Percentiles rank a stretch among this genome's conserved stretches.
phyloP scores from a whole-genome alignment of 2,888 invertebrate species.

The Tetramorium bicarinatum region DNA sequence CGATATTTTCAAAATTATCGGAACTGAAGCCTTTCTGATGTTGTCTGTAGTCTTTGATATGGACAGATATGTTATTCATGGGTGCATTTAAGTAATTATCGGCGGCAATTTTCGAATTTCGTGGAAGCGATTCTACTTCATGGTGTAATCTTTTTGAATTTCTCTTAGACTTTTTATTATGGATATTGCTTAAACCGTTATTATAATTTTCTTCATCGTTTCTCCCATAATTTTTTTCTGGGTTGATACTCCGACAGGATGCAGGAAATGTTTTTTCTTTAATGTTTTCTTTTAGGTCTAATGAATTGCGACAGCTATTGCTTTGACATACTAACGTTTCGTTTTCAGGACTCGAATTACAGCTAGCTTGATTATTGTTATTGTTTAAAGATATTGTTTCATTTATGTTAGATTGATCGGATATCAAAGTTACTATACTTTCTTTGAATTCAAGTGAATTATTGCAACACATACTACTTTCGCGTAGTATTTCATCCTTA shows the following conservation, averaged over 20 bases:
- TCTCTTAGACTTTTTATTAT: not conserved
- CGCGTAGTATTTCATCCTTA: not conserved
- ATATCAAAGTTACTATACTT: not conserved
- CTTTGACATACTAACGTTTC: not conserved
- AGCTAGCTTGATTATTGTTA: not conserved
- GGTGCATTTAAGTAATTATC: not conserved
- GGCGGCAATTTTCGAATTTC: not conserved
- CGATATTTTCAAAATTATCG: slow-evolving; percentile 4
- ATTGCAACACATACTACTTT: not conserved
- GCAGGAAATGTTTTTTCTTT: not conserved
- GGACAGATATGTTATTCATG: not conserved
- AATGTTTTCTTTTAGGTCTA: not conserved
- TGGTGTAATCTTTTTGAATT: not conserved
- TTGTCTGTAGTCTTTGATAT: not conserved
- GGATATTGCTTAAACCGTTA: not conserved
- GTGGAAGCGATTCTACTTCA: not conserved
- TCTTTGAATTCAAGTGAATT: not conserved
- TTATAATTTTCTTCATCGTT: not conserved
- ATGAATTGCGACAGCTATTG: slow-evolving; percentile 13
- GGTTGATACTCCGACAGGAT: not conserved
- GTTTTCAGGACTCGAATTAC: not conserved
- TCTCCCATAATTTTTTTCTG: not conserved
- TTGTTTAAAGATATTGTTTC: not conserved
- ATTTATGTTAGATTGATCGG: not conserved
- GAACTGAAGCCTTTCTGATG: not conserved